Percentiles rank a stretch among this genome's conserved stretches.
phyloP scores from a whole-genome alignment of 2,888 invertebrate genomes.

The Acleris holmiana region DNA sequence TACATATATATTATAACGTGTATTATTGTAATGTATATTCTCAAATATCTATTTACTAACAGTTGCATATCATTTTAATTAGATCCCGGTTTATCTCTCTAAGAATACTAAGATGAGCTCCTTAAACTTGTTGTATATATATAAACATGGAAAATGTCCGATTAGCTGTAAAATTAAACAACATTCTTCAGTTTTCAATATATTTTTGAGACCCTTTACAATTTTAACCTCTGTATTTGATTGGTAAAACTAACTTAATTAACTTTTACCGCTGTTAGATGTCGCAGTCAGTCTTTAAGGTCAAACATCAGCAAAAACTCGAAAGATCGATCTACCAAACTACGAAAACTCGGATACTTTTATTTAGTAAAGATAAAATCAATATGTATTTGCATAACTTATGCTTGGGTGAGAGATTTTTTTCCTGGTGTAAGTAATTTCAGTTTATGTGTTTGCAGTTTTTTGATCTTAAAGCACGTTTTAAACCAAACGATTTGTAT shows the following conservation, averaged over 20 bases:
- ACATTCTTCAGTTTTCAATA: slow-evolving; percentile 49
- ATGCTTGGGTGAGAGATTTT: neutral
- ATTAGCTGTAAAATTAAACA: slow-evolving; percentile 22
- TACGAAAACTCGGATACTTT: neutral
- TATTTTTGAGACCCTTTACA: slow-evolving; percentile 75
- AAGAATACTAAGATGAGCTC: slow-evolving; percentile 12
- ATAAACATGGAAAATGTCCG: slow-evolving; percentile 30
- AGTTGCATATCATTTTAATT: slow-evolving; percentile 73
- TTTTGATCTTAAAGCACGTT: slow-evolving; percentile 5
- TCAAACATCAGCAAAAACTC: neutral
- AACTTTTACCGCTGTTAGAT: slow-evolving; percentile 6
- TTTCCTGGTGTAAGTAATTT: neutral
- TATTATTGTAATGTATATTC: slow-evolving; percentile 17
- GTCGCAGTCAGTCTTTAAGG: slow-evolving; percentile 13
- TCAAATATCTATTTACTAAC: slow-evolving; percentile 46
- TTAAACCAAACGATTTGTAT: slow-evolving; percentile 18
- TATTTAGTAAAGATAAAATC: too few relatives aligned
- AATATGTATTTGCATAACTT: too few relatives aligned
- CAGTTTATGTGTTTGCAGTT: neutral
- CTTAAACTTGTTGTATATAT: slow-evolving; percentile 34
- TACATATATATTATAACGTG: slow-evolving; percentile 48
- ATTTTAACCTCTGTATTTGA: slow-evolving; percentile 47
- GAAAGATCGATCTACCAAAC: neutral
- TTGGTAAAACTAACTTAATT: slow-evolving; percentile 15
- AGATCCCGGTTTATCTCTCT: slow-evolving; percentile 49